Base-by-base conservation (phyloP, 2,888 invertebrate genomes). In the Rhodophaea formosa region DNA sequence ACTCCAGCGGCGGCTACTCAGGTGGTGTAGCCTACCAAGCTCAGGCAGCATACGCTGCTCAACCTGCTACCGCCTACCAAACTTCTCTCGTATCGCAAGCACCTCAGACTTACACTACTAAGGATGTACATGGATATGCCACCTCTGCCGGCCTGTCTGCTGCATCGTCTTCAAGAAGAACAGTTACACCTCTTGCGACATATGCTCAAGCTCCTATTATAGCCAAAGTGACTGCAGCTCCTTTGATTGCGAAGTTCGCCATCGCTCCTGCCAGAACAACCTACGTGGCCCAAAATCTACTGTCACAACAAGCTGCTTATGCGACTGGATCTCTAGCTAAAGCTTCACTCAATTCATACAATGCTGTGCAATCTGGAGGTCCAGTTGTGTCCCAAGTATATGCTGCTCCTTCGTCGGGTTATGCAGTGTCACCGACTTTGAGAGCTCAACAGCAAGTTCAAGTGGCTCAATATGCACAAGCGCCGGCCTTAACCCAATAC, bases 121-220 rank as follows among this genome's bases (percentile, higher is more conserved):
- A 67, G 74, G 92, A 92, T 64, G 83, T 82, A 15, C 92, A 93
- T 59, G 93, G 93, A 63, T 93, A 93, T 60, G 84, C 91, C 7
- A 93, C 93, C 32, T 86, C 92, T 12, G 90, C 92, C 5, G 92
- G 91, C 7, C 82, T 93, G 0, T 93, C 93, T 3, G 75, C 79
- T 23, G 79, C 71, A 32, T 72, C 79, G 3, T 71, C 84, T 1
- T 68, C 77, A 7, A 70, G 70, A 29, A 80, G 79, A 69, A 88
- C 86, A 17, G 79, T 89, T n/a, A 83, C 77, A 23, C 90, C 91
- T 0, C 72, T 74, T 59, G 83, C 84, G 17, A 88, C 89, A 7
- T 92, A 91, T 62, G 90, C 90, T 23, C 90, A 91, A 71, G 91
- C 91, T n/a, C 91, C 92, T n/a, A 89, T 91, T 56, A 78, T 91